Percentiles rank a stretch among this genome's conserved stretches.
Evolutionary conservation across 2,888 invertebrate genomes (phyloP).

Genomic region (Matsumyia berberina): DNA sequence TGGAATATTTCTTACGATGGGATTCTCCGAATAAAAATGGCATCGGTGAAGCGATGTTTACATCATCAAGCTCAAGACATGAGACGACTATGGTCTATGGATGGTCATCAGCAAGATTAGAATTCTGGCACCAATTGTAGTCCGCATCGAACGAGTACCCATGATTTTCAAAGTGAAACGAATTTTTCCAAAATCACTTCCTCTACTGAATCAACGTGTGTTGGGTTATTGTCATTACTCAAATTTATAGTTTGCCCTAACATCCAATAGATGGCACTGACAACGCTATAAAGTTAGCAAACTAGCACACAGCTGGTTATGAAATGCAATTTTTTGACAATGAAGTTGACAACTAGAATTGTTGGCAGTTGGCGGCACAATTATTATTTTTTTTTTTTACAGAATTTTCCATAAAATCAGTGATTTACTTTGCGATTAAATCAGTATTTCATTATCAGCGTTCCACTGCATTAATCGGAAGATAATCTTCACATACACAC

Average conservation of each 20-base stretch:
- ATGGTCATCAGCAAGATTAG: no score
- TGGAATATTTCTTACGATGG: no score
- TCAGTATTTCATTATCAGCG: neutral
- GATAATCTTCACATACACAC: neutral
- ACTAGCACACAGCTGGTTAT: constrained; percentile 41
- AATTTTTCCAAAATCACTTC: neutral
- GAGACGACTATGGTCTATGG: no score
- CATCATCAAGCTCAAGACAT: no score
- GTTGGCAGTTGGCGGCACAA: neutral
- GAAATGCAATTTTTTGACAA: constrained; percentile 32
- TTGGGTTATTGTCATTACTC: neutral
- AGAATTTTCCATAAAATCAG: neutral
- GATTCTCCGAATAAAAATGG: no score
- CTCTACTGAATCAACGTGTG: neutral
- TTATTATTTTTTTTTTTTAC: no score
- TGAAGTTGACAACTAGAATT: constrained; percentile 9
- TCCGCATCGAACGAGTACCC: no score
- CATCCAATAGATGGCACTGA: constrained; percentile 7
- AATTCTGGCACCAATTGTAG: no score
- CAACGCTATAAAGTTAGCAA: neutral
- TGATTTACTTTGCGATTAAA: neutral
- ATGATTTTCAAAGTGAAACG: no score
- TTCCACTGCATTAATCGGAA: neutral
- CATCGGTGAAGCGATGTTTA: no score
- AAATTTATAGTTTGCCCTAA: neutral